These are phyloP conservation scores for Malurus melanocephalus DNA, from an alignment of 2,113 vertebrate genomes.

Conservation along the genomic window DNA sequence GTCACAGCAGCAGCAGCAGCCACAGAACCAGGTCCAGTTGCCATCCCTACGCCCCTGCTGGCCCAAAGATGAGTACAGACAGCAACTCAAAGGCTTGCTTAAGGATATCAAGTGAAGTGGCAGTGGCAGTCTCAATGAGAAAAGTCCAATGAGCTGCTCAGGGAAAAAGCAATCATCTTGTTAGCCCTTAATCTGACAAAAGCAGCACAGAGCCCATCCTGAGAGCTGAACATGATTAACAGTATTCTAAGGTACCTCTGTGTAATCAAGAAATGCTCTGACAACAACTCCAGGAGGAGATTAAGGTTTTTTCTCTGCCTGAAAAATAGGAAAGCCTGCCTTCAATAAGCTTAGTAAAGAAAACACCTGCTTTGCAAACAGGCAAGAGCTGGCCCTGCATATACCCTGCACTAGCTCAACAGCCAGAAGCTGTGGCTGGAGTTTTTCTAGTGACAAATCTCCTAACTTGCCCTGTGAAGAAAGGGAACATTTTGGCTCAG, in stretches of 20 bases:
- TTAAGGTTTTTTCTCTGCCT: neutral
- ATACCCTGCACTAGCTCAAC: neutral
- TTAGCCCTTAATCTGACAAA: slow-evolving; percentile 45
- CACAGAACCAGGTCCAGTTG: accelerated
- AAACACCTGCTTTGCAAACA: neutral
- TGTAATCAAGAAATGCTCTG: slow-evolving; percentile 25
- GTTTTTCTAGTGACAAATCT: neutral
- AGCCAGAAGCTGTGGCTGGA: neutral
- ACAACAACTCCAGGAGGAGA: neutral
- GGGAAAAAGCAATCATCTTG: slow-evolving; percentile 20
- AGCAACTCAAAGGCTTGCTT: neutral
- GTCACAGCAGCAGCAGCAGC: neutral
- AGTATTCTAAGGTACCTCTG: neutral
- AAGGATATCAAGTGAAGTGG: neutral
- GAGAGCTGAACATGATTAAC: slow-evolving; percentile 22
- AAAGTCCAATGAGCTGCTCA: neutral
- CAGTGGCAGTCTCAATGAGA: neutral
- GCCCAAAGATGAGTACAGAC: neutral
- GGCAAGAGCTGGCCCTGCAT: neutral
- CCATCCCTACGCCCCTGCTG: accelerated
- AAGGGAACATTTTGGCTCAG: neutral
- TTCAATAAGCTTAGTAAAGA: neutral
- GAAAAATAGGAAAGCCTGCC: neutral
- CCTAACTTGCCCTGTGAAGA: neutral
- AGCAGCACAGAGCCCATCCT: neutral